Evolutionary conservation across 1,140 invertebrate genomes (phyloP).

Genomic region (Pomacea maculata): DNA sequence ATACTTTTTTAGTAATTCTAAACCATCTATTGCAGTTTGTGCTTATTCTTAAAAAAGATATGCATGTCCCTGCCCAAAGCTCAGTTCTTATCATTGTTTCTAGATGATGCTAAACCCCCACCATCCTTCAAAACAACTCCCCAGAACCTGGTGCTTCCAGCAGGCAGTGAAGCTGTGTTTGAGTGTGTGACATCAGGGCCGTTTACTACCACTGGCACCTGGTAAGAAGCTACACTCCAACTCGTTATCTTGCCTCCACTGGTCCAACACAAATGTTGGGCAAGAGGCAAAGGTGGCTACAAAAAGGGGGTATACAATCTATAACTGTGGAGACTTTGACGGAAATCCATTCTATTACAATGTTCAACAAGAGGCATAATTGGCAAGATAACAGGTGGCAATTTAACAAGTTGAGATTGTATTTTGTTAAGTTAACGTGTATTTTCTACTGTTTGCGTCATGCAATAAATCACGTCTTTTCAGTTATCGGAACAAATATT

Average conservation of each 20-base stretch:
- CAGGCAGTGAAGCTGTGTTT: conserved; percentile 47
- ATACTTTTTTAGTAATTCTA: no score
- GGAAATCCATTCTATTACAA: no score
- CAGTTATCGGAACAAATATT: no score
- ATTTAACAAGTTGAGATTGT: no score
- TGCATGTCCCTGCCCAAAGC: background rate
- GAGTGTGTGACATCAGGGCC: conserved; percentile 38
- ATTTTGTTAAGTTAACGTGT: no score
- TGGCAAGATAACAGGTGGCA: no score
- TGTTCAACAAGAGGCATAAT: no score
- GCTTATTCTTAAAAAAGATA: no score
- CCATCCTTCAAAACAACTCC: conserved; percentile 41
- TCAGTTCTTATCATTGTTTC: background rate
- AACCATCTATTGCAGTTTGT: no score
- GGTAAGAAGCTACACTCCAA: conserved; percentile 31
- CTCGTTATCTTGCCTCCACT: no score
- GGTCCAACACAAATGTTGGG: background rate
- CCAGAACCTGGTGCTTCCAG: conserved; percentile 37
- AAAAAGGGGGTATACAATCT: background rate
- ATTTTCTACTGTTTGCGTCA: no score
- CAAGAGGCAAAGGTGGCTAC: background rate
- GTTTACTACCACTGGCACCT: conserved; percentile 9
- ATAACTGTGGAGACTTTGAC: background rate
- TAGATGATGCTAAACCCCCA: conserved; percentile 15
- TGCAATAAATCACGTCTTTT: no score